These are phyloP conservation scores for Pachypeltis micranthus DNA, from an alignment of 1,140 invertebrate species.

Conservation along the genomic window DNA sequence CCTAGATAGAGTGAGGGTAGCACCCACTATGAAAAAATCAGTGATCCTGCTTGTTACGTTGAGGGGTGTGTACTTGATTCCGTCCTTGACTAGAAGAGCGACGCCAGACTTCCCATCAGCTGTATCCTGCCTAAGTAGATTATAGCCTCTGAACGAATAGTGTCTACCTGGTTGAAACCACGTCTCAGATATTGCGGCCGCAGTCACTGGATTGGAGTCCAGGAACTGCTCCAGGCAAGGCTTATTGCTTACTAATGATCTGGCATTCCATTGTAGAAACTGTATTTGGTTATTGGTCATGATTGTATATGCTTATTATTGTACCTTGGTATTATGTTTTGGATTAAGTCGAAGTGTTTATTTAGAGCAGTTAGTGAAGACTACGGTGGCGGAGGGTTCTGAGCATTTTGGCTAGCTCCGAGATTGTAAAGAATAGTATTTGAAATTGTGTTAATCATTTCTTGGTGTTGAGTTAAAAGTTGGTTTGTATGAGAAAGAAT, in stretches of 20 bases:
- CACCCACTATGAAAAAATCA: not conserved
- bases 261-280: no score
- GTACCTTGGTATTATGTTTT: not conserved
- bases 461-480: not conserved
- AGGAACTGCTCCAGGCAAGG: no score
- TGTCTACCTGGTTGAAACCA: no score
- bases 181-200: no score
- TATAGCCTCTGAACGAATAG: not conserved
- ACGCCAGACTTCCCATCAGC: not conserved
- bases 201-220: no score
- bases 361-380: not conserved
- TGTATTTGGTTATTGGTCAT: not conserved
- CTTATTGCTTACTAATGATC: no score
- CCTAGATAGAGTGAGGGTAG: not conserved
- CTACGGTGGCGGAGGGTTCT: not conserved
- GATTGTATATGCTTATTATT: not conserved
- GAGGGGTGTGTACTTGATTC: not conserved
- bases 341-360: not conserved
- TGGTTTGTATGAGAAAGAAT: no score
- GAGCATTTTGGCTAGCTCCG: not conserved
- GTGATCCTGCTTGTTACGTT: not conserved
- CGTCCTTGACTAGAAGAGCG: no score
- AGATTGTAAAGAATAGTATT: not conserved
- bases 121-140: not conserved
- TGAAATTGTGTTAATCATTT: not conserved